Evolutionary conservation across 2,888 invertebrate genomes (phyloP), one percentile per base, ranked within the genome.

Genomic region (Eutolmus rufibarbis): DNA sequence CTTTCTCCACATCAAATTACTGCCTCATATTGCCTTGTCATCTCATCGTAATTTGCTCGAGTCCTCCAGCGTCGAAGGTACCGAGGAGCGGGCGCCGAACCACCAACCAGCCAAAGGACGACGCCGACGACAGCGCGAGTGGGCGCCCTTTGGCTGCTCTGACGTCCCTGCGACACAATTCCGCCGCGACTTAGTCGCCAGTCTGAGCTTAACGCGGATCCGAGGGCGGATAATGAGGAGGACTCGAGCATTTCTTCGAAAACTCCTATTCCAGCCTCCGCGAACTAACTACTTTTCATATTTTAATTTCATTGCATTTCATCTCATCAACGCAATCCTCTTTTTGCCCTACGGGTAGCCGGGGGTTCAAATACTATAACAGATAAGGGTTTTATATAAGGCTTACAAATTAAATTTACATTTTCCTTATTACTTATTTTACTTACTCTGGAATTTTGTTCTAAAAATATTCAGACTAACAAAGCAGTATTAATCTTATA

Each of bases 1-100:
- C 89, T 89, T 89, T 89, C 89, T 85, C 85, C 43, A 85, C 85
- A 85, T 85, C 74, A 85, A 74, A 85, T 85, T 85, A 74, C 85
- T 85, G 85, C 82, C 82, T 66, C 82, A 66, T 84, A 57, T 84
- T 84, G 82, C 74, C 74, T 74, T 85, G 85, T 85, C 85, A 85
- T 85, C 85, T 74, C 85, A 14, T 74, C 74, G 85, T 85, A 85
- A 85, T 85, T 85, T 85, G 74, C 85, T 85, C 74, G 28, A 66
- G 85, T 85, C 74, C 85, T 85, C 85, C 74, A 85, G 43, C 46
- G 74, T 85, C 85, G 74, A 85, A 85, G 85, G 85, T 74, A 86
- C 66, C 23, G 79, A 43, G 78, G 82, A 74, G 57, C 34, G 46
- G 74, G 57, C 66, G 74, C 74, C n/a, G 56, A 16, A 56, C n/a